Conservation (phyloP, 35 echinoderm and acorn worm genomes). For the Chiridota heheva region DNA sequence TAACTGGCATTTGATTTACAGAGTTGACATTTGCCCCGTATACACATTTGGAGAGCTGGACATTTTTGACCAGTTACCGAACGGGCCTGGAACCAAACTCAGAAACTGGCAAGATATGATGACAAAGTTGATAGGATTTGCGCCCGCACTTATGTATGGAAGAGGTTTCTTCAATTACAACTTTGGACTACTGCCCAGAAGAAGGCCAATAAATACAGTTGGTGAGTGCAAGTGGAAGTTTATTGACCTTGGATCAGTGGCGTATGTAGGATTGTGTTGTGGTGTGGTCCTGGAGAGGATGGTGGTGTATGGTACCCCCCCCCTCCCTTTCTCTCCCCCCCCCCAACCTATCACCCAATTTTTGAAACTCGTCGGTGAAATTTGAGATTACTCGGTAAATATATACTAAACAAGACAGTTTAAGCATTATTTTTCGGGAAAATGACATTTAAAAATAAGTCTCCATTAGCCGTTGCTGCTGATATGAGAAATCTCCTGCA, state of each 20-base stretch:
- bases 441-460: no score
- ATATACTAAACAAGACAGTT: no score
- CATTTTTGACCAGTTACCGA: constrained; percentile 77
- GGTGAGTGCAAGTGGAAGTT: constrained; percentile 41
- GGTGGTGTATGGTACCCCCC: neutral
- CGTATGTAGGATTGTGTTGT: neutral
- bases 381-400: neutral
- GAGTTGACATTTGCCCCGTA: constrained; percentile 64
- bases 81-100: constrained; percentile 57
- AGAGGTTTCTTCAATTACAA: constrained; percentile 89
- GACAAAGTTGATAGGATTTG: constrained; percentile 70
- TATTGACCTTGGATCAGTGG: neutral
- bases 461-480: no score
- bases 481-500: no score
- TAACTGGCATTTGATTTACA: no score
- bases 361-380: neutral
- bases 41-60: constrained; percentile 89
- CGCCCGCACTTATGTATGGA: constrained; percentile 72
- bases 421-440: no score
- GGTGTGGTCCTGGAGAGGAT: neutral
- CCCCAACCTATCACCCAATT: neutral
- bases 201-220: constrained; percentile 70
- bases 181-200: constrained; percentile 72
- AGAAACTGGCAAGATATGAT: constrained; percentile 47
- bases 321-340: neutral